Conservation (phyloP, 2,113 vertebrate species). For the Hippocampus barbouri region DNA sequence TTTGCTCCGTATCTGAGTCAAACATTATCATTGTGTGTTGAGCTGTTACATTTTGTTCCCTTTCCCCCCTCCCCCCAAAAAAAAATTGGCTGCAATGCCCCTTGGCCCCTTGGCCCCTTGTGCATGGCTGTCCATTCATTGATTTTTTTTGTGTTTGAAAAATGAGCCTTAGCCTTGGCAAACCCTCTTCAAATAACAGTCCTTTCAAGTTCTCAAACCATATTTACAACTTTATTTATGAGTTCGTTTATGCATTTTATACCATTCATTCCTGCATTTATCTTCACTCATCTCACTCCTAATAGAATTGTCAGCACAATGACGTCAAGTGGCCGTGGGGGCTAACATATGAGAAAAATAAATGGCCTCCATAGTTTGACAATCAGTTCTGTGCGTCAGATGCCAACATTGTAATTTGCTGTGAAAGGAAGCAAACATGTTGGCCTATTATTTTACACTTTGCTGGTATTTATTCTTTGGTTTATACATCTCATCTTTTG, state of each 20-base stretch:
- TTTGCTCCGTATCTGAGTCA: background rate
- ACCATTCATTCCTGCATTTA: conserved; percentile 38
- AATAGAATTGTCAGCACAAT: conserved; percentile 45
- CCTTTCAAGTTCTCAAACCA: conserved; percentile 10
- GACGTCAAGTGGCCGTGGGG: conserved; percentile 24
- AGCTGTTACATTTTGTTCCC: background rate
- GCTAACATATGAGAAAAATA: conserved; percentile 1
- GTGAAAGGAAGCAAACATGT: background rate
- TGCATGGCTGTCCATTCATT: background rate
- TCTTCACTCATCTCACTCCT: conserved; percentile 47
- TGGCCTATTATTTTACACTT: background rate
- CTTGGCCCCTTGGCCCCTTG: background rate
- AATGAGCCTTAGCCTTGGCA: background rate
- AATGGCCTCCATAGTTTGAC: conserved; percentile 31
- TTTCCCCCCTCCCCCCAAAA: no score
- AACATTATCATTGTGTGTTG: background rate
- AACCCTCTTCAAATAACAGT: background rate
- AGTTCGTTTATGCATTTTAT: conserved; percentile 31
- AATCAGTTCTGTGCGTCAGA: conserved; percentile 31
- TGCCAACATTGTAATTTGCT: conserved; percentile 10
- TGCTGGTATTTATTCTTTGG: background rate
- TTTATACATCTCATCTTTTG: background rate
- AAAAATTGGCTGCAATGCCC: no score
- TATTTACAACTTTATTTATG: conserved; percentile 45
- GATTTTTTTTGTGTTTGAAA: background rate